Base-by-base conservation (phyloP, 2,888 invertebrate genomes). In the Limnephilus lunatus region DNA sequence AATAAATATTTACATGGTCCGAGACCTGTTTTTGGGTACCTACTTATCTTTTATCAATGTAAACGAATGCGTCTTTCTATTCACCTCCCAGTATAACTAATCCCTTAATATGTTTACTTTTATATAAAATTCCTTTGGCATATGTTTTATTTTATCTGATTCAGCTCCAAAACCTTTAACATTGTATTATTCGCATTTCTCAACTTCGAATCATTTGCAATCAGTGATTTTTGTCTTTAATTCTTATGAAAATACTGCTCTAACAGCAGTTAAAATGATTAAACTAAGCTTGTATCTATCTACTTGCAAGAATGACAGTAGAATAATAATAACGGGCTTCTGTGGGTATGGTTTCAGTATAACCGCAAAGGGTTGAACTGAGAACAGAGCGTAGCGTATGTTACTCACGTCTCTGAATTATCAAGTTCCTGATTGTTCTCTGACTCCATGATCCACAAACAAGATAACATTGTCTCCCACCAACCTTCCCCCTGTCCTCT, bases 371-470 rank as follows among this genome's bases (percentile, higher is more conserved):
- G 83, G 82, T 53, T 82, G 68, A 87, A 68, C 19, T 9, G 53
- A 80, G 15, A 85, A 39, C n/a, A 35, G 31, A 83, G 31, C 82
- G 31, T 53, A 68, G 31, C 48, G 90, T 90, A 90, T 90, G 90
- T 90, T 30, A 19, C 83, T 90, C 90, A 90, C 90, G 90, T 90
- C 90, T 83, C 82, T n/a, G 80, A 90, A 68, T 90, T 90, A 85
- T 90, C 90, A 39, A 85, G 85, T 90, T 90, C 85, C 85, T 90
- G 90, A 85, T 90, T 85, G 90, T 85, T 85, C 85, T 80, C 90
- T 80, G 85, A 90, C 90, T 85, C 81, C 85, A 85, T 90, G 85
- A 90, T 85, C 90, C 86, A 82, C 90, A 90, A 90, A 85, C 90
- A 90, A 81, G 90, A 90, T 90, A 90, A 90, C 90, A 83, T 90